Base-by-base conservation (phyloP, 1,140 invertebrate species). In the Augochlora pura region DNA sequence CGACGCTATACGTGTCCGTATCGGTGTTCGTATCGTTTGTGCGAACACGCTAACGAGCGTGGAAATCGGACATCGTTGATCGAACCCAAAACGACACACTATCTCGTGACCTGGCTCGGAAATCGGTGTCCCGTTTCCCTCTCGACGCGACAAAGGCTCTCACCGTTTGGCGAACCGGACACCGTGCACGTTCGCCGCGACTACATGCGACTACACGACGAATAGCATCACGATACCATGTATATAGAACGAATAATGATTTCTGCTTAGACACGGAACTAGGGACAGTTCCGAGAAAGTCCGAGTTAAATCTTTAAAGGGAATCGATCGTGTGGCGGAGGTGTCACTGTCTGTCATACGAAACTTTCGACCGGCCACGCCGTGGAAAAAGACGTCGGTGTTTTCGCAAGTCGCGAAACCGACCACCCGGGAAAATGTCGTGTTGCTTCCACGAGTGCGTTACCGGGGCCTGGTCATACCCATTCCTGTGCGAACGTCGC, bases 231-330 rank as follows among this genome's bases (percentile, higher is more conserved):
- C 5, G 14, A 14, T 0, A 62, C 38, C 32, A 32, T 32, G 32
- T 39, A 78, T 72, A 72, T 78, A 72, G 76, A 38, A 4, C 76
- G 18, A 78, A 72, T 77, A 77, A 77, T 64, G 68, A 77, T 77
- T 77, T 64, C 60, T 72, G 42, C 76, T 21, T 78, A 39, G 32
- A 54, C 25, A 4, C 49, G 23, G 49, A 78, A 78, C 76, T 46
- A 72, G 68, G n/a, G 32, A n/a, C 42, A 63, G 49, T n/a, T 69
- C 14, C 66, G 39, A 21, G 27, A 42, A 62, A 69, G 10, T 69
- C 18, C 10, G 42, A 8, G n/a, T 16, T 72, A 70, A 78, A 78
- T 78, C 10, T 72, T 78, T 78, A 57, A 72, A 72, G 32, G 23
- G 27, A 32, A 72, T 78, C 49, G 76, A 78, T 65, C 60, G n/a